Evolutionary conservation across 2,113 vertebrate genomes (phyloP), one percentile per base, ranked within the genome.

Genomic region (Platysteira castanea): DNA sequence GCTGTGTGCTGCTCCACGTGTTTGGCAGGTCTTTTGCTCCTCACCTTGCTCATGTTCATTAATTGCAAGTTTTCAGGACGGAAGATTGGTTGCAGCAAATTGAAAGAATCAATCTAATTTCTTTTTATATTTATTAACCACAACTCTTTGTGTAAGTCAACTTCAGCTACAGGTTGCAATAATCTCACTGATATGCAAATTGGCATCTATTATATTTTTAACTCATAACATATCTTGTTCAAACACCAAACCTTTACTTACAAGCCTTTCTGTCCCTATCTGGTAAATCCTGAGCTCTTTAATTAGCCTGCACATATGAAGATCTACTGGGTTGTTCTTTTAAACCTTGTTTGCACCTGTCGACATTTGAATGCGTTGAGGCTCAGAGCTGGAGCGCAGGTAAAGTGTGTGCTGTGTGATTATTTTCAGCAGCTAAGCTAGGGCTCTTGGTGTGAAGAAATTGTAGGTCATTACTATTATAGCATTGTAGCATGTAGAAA

Each of bases 361-460:
- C 0, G 0, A 15, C 8, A 5, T 31, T 28, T 7, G 21, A 78
- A 63, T 0, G 8, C 19, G 12, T 21, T 35, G 70, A 44, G 13
- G 6, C 3, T 42, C 18, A 20, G 42, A 7, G 6, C 57, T 50
- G 63, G 69, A 49, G 37, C 0, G 1, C 44, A 35, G 46, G 27
- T 52, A 50, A 89, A 80, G 33, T 1, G 2, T 52, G 37, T 8
- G 2, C 19, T 7, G 3, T 5, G 14, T 49, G 39, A 33, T 56
- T 85, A 37, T 23, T 47, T 78, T 50, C 56, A 80, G 42, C 56
- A 76, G 54, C 54, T 70, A 22, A 2, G 5, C 23, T 50, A 61
- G 54, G 53, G 17, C 21, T 57, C 50, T 83, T 44, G 59, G 18
- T 63, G 35, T 31, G 50, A 56, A 87, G 47, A 59, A 41, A 77